Evolutionary conservation across 2,113 vertebrate species (phyloP).

Genomic region (Dasypus novemcinctus): DNA sequence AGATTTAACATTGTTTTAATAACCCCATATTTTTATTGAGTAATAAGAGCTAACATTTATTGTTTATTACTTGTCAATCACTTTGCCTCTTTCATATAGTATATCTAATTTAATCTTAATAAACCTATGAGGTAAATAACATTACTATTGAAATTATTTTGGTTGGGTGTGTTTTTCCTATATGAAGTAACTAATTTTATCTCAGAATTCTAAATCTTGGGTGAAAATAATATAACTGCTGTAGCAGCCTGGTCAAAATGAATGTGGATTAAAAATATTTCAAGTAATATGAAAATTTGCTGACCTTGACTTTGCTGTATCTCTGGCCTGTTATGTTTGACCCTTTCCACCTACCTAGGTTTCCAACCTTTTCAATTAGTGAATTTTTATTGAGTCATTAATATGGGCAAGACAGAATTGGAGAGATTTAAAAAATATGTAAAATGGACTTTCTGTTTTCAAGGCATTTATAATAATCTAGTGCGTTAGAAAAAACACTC

Average conservation of each 20-base stretch:
- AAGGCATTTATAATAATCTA: background rate
- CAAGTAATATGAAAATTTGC: background rate
- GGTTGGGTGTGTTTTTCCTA: background rate
- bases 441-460: background rate
- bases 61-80: background rate
- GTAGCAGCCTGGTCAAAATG: background rate
- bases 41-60: background rate
- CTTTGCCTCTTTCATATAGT: background rate
- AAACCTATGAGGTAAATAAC: background rate
- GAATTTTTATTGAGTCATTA: background rate
- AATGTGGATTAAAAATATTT: background rate
- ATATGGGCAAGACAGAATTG: background rate
- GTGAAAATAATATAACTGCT: background rate
- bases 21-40: background rate
- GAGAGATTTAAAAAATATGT: background rate
- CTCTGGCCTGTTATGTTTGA: background rate
- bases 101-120: background rate
- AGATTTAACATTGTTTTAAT: background rate
- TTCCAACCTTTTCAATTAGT: background rate
- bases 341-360: background rate
- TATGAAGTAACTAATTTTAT: background rate
- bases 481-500: background rate
- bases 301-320: background rate
- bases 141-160: background rate
- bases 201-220: background rate